These are phyloP conservation scores for Recurvirostra avosetta DNA, from an alignment of 2,113 vertebrate species.

Conservation along the genomic window DNA sequence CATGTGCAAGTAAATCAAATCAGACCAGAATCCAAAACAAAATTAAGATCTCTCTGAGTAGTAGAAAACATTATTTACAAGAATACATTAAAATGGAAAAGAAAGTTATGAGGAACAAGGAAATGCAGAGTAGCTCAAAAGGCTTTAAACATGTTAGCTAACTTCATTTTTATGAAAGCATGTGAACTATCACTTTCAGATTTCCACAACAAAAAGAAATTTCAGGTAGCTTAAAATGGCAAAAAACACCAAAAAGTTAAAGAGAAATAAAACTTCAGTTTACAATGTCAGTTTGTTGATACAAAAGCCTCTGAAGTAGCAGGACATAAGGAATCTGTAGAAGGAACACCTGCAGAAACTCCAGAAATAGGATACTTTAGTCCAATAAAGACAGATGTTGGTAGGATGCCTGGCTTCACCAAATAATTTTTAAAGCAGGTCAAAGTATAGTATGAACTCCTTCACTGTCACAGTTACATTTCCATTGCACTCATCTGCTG, in stretches of 20 bases:
- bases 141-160: not conserved
- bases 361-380: not conserved
- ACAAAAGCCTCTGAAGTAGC: not conserved
- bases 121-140: not conserved
- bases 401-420: not conserved
- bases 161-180: not conserved
- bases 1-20: not conserved
- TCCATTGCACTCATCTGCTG: not conserved
- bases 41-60: not conserved
- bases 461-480: not conserved
- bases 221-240: not conserved
- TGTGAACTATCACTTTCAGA: not conserved
- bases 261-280: not conserved
- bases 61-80: not conserved
- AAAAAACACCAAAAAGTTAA: not conserved
- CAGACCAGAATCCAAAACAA: not conserved
- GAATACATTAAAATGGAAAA: not conserved
- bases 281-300: not conserved
- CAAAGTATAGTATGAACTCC: not conserved
- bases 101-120: not conserved
- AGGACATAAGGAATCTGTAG: rapidly evolving
- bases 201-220: not conserved
- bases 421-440: not conserved
- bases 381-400: not conserved
- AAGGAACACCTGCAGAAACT: not conserved